phyloP scores from a whole-genome alignment of 2,888 invertebrate species.

The Morinoia aosen region DNA sequence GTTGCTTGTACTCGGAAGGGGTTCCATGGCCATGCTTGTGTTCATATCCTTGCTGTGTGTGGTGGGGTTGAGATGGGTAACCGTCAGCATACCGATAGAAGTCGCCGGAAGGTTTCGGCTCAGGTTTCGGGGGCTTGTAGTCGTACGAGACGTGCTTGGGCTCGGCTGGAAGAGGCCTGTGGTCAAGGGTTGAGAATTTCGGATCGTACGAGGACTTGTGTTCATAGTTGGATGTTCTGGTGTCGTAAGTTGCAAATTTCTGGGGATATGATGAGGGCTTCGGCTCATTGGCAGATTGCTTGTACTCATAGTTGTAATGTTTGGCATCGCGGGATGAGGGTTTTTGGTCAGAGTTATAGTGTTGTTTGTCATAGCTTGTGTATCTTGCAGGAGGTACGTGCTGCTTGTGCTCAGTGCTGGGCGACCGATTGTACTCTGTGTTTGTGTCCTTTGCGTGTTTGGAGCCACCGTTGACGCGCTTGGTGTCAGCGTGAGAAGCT shows the following conservation, averaged over 20 bases:
- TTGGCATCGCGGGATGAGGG: neutral
- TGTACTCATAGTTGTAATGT: conserved; percentile 50
- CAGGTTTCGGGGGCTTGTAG: conserved; percentile 43
- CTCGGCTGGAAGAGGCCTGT: conserved; percentile 39
- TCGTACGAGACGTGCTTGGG: conserved; percentile 54
- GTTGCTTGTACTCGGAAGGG: conserved; percentile 41
- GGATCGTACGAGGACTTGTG: conserved; percentile 14
- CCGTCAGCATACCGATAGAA: conserved; percentile 7
- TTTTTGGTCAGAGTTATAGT: conserved; percentile 23
- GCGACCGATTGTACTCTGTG: neutral
- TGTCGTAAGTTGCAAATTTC: conserved; percentile 44
- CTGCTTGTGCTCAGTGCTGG: conserved; percentile 27
- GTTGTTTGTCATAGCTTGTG: conserved; percentile 31
- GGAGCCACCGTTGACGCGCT: conserved; percentile 7
- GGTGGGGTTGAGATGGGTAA: conserved; percentile 22
- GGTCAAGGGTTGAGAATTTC: conserved; percentile 42
- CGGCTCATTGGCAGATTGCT: neutral
- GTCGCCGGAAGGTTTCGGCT: conserved; percentile 25
- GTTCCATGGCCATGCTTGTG: conserved; percentile 42
- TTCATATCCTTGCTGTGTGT: conserved; percentile 27
- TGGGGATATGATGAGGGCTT: conserved; percentile 24
- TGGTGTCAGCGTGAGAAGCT: neutral
- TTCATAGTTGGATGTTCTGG: conserved; percentile 34
- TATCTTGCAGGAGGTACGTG: conserved; percentile 20
- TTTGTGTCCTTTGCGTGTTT: neutral